Evolutionary conservation across 1,140 invertebrate genomes (phyloP).

Genomic region (Globodera rostochiensis): DNA sequence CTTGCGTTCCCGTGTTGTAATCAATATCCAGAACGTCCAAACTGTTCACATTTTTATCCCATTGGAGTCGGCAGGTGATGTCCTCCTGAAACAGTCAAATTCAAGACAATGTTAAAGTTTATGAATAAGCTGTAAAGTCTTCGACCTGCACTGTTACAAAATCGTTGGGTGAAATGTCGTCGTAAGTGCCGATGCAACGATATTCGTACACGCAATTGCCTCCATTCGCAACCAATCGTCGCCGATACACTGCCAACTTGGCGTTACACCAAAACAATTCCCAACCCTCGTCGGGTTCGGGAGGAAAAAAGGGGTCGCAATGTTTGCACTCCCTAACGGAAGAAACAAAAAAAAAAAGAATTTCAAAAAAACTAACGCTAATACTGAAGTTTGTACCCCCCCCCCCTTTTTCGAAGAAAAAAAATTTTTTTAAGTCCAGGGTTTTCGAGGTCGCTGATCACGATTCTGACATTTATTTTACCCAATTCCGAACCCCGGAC

Average conservation of each 20-base stretch:
- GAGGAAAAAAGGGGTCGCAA: constrained; percentile 11
- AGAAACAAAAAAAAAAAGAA: neutral
- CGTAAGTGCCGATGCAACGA: constrained; percentile 42
- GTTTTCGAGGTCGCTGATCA: too few species aligned
- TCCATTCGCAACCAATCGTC: neutral
- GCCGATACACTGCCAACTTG: constrained; percentile 32
- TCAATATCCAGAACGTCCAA: constrained; percentile 54
- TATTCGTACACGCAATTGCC: constrained; percentile 49
- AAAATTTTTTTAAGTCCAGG: too few species aligned
- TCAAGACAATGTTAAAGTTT: neutral
- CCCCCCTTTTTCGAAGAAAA: too few species aligned
- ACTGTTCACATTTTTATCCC: constrained; percentile 57
- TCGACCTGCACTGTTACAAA: constrained; percentile 46
- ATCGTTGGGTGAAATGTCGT: constrained; percentile 44
- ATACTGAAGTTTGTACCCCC: too few species aligned
- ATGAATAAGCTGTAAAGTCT: neutral
- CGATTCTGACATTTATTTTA: too few species aligned
- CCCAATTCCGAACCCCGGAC: too few species aligned
- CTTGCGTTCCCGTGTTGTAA: constrained; percentile 33
- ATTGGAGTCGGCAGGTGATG: constrained; percentile 50
- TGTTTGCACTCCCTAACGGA: neutral
- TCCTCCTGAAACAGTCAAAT: constrained; percentile 44
- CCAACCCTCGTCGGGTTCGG: constrained; percentile 28
- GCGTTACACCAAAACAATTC: constrained; percentile 25
- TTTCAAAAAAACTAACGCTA: neutral